A percentile compares a stretch with the other conserved stretches of the same genome.
Conservation (phyloP, 1,140 invertebrate species). For the Neodiprion pinetum region DNA sequence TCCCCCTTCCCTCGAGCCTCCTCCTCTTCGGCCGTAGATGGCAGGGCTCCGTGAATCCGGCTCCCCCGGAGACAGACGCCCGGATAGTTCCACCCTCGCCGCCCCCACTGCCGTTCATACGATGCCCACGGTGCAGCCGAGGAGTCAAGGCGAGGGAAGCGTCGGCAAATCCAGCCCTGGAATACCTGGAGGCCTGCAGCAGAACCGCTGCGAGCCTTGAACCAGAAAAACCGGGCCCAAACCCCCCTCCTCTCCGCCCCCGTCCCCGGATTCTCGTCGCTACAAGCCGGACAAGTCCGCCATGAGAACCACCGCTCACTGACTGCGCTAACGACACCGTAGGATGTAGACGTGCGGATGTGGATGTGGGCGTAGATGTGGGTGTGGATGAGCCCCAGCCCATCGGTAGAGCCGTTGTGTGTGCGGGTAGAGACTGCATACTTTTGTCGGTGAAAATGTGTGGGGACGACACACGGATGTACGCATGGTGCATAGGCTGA, state of each 20-base stretch:
- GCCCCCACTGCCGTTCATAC: background rate
- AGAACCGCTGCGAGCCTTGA: constrained; percentile 40
- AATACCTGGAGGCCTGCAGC: constrained; percentile 33
- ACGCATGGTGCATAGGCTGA: background rate
- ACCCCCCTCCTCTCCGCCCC: constrained; percentile 30
- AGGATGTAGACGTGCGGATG: background rate
- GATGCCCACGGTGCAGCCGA: background rate
- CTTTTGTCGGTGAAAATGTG: too few relatives aligned
- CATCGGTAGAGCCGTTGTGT: too few relatives aligned
- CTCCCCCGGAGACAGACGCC: background rate
- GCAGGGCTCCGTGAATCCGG: background rate
- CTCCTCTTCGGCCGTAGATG: background rate
- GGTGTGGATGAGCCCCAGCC: background rate
- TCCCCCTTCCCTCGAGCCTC: background rate
- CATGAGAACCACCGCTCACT: constrained; percentile 4
- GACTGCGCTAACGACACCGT: background rate
- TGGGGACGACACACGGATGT: too few relatives aligned
- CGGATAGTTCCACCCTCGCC: background rate
- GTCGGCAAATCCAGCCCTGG: constrained; percentile 35
- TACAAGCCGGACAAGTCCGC: background rate
- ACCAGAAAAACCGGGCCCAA: constrained; percentile 56
- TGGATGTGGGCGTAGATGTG: background rate
- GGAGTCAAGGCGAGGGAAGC: constrained; percentile 14
- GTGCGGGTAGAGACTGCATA: too few relatives aligned
- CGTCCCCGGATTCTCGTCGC: constrained; percentile 21